A percentile compares a stretch with the other conserved stretches of the same genome.
phyloP scores from a whole-genome alignment of 2,888 invertebrate genomes.

The Melinaea marsaeus region DNA sequence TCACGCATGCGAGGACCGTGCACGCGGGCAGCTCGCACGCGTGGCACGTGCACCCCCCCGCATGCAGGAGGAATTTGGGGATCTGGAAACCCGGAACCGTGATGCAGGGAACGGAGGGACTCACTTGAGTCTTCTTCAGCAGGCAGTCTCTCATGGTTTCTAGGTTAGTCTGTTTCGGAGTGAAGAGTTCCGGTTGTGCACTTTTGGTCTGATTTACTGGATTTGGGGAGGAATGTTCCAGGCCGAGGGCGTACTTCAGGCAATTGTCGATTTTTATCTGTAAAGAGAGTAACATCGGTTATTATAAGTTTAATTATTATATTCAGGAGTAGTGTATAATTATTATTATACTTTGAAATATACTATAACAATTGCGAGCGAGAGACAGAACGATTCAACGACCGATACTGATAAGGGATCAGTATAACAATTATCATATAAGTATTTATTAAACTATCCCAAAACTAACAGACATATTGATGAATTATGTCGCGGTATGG shows the following conservation, averaged over 20 bases:
- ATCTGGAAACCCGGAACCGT: conserved; percentile 43
- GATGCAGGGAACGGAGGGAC: conserved; percentile 42
- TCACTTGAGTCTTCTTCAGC: conserved; percentile 42
- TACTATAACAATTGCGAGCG: no score
- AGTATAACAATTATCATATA: no score
- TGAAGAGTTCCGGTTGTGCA: conserved; percentile 29
- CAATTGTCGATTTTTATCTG: conserved; percentile 60
- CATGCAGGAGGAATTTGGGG: conserved; percentile 51
- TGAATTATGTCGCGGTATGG: no score
- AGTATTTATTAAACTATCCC: no score
- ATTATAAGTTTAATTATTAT: neutral
- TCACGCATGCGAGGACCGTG: conserved; percentile 41
- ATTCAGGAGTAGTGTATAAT: neutral
- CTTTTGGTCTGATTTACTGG: neutral
- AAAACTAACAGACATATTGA: no score
- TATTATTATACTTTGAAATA: no score
- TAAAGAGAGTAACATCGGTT: conserved; percentile 4
- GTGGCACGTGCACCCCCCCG: conserved; percentile 45
- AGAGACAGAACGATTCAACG: no score
- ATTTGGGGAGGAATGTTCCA: conserved; percentile 40
- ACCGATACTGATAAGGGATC: no score
- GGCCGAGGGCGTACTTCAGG: conserved; percentile 54
- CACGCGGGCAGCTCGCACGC: conserved; percentile 46
- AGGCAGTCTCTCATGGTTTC: conserved; percentile 55
- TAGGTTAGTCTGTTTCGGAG: conserved; percentile 45